Evolutionary conservation across 2,797 vertebrate genomes (phyloP), one percentile per base, ranked within the genome.

Genomic region (Sebastes oblongus): DNA sequence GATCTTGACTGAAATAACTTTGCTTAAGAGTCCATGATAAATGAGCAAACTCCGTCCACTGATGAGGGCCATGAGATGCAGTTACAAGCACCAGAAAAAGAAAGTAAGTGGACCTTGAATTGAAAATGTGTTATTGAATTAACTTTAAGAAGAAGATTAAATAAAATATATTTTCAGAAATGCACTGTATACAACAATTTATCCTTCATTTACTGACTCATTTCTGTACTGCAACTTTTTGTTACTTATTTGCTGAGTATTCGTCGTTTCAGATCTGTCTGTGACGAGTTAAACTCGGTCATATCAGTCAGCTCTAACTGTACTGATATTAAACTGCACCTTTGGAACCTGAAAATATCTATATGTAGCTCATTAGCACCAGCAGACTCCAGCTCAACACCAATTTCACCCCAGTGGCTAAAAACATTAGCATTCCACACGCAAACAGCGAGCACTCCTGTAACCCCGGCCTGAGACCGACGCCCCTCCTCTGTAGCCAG

Each of bases 301-400:
- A 9, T 24, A 18, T 58, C 34, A 7, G 27, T 30, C 32, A 11
- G 29, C 59, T 71, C 5, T 59, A 61, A 46, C 62, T 77, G 8
- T 55, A n/a, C 46, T 61, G 11, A 32, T 30, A 64, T 56, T 25
- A 50, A 22, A 72, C 59, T 56, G n/a, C 50, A 69, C 32, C 22
- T 59, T 22, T 39, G 56, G 59, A 58, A 30, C 54, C 75, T 66
- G 58, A 56, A 36, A 67, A n/a, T 6, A 73, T 84, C 22, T 70
- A 69, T 32, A 62, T 66, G 74, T 76, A 71, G 67, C 87, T 86
- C 82, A 82, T 91, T 87, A 88, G 82, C 81, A 18, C 72, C 9
- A 25, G 66, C 77, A 32, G 70, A 67, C 66, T 55, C 16, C 39
- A 42, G 77, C 60, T 71, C 54, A 55, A 78, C 58, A 72, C 77